These are phyloP conservation scores for Phyllotreta striolata DNA, from an alignment of 2,888 invertebrate genomes.

Conservation along the genomic window DNA sequence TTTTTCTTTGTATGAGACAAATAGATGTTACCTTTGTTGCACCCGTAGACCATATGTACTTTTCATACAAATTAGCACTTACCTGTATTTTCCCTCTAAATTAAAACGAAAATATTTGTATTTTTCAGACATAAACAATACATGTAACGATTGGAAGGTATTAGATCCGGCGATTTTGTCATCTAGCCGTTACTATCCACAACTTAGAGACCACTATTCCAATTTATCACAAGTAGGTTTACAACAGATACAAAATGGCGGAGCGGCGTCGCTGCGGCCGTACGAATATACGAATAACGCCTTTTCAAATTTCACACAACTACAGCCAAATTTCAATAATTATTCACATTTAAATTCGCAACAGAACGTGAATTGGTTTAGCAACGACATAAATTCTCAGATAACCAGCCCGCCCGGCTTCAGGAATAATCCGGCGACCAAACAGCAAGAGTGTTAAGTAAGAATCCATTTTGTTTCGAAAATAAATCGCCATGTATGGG, in stretches of 20 bases:
- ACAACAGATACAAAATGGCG: slow-evolving; percentile 52
- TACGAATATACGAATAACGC: slow-evolving; percentile 52
- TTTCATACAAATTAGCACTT: no score
- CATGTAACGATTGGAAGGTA: slow-evolving; percentile 85
- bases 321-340: slow-evolving; percentile 48
- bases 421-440: slow-evolving; percentile 57
- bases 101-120: slow-evolving; percentile 8
- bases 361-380: slow-evolving; percentile 57
- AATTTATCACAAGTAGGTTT: slow-evolving; percentile 51
- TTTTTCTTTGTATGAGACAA: no score
- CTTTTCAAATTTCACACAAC: slow-evolving; percentile 54
- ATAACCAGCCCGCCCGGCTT: slow-evolving; percentile 61
- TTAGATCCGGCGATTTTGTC: slow-evolving; percentile 93
- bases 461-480: slow-evolving; percentile 22
- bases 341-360: slow-evolving; percentile 50
- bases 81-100: no score
- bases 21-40: no score
- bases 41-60: no score
- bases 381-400: slow-evolving; percentile 57
- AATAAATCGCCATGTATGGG: slow-evolving; percentile 38
- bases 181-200: slow-evolving; percentile 69
- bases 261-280: slow-evolving; percentile 41
- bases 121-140: slow-evolving; percentile 63
- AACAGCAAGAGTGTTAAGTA: slow-evolving; percentile 59
- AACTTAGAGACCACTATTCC: slow-evolving; percentile 55